Conservation (phyloP, 2,888 invertebrate genomes). For the Leptogaster cylindrica region DNA sequence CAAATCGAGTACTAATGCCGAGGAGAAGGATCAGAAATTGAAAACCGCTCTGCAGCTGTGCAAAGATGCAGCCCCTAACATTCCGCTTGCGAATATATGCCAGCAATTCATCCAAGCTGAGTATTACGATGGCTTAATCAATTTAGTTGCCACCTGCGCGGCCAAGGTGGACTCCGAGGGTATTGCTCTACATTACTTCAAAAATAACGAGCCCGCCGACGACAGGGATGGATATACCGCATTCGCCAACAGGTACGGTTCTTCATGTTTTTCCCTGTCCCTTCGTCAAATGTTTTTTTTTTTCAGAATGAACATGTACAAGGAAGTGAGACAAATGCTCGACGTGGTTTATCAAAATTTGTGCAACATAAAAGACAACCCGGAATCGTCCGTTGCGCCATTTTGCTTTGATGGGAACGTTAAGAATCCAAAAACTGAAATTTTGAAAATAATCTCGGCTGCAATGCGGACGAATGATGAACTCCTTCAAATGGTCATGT, state of each 20-base stretch:
- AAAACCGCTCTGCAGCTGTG: conserved; percentile 82
- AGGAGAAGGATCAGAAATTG: conserved; percentile 79
- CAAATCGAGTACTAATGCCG: conserved; percentile 73
- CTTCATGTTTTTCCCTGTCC: background rate
- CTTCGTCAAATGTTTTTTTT: background rate
- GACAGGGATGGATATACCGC: conserved; percentile 83
- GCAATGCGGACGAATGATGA: conserved; percentile 80
- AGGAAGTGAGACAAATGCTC: conserved; percentile 80
- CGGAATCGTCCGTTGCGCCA: background rate
- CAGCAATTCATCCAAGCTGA: conserved; percentile 77
- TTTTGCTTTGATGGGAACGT: conserved; percentile 42
- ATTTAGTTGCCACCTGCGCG: conserved; percentile 84
- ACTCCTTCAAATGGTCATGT: conserved; percentile 86
- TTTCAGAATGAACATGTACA: conserved; percentile 85
- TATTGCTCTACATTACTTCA: conserved; percentile 85
- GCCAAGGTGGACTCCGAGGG: conserved; percentile 87
- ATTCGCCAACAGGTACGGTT: conserved; percentile 67
- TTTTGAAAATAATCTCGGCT: conserved; percentile 69
- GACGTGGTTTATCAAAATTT: conserved; percentile 64
- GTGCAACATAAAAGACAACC: conserved; percentile 47
- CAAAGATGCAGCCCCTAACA: conserved; percentile 85
- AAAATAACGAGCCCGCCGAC: conserved; percentile 79
- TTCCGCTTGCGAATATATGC: conserved; percentile 85
- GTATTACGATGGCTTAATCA: conserved; percentile 88
- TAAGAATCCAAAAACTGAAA: conserved; percentile 59